Percentiles rank a stretch among this genome's conserved stretches.
phyloP scores from a whole-genome alignment of 2,113 vertebrate species.

The Cepphus grylle region DNA sequence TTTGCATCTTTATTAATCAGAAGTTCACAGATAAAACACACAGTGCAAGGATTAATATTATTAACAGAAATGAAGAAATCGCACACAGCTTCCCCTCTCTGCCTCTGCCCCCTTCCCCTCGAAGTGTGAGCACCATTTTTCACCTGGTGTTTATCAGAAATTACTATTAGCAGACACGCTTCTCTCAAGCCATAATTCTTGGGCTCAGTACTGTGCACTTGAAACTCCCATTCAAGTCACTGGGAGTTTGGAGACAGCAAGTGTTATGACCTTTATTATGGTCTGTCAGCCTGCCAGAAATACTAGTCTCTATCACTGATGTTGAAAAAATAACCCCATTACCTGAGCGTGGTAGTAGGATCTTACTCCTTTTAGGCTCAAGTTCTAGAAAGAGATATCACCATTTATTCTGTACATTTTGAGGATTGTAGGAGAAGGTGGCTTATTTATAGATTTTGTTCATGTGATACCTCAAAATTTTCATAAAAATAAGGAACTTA shows the following conservation, averaged over 20 bases:
- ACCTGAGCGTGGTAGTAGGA: neutral
- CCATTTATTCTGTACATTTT: neutral
- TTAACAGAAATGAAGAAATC: neutral
- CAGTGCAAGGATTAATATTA: neutral
- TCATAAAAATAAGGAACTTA: neutral
- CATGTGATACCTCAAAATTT: neutral
- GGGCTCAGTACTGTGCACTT: neutral
- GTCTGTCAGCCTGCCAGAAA: neutral
- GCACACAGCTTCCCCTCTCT: neutral
- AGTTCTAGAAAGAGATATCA: neutral
- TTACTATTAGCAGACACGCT: neutral
- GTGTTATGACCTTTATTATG: slow-evolving; percentile 2
- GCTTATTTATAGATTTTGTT: neutral
- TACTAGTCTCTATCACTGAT: neutral
- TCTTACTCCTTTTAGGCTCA: neutral
- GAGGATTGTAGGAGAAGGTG: neutral
- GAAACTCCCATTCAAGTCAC: neutral
- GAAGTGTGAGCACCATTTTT: neutral
- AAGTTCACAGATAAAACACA: neutral
- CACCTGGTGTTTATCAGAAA: neutral
- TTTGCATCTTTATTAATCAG: neutral
- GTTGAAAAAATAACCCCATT: neutral
- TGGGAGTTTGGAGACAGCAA: neutral
- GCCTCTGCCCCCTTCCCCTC: neutral
- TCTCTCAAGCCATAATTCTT: neutral